These are phyloP conservation scores for Danionella cerebrum DNA, from an alignment of 2,113 vertebrate species.

Conservation along the genomic window DNA sequence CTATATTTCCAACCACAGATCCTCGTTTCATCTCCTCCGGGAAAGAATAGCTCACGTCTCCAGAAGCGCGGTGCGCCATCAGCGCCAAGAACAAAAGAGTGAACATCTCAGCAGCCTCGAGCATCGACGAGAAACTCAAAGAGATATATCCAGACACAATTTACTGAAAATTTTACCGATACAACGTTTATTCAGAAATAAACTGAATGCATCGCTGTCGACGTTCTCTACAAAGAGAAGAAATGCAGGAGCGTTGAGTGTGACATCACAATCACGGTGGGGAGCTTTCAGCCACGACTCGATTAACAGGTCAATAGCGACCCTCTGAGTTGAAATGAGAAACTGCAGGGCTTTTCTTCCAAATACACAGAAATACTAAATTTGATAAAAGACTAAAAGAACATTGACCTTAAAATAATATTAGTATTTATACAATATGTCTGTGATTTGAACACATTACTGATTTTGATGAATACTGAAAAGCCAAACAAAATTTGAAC, in stretches of 20 bases:
- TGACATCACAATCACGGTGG: background rate
- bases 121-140: background rate
- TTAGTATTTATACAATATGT: too few relatives aligned
- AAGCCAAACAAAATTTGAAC: too few relatives aligned
- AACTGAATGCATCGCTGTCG: background rate
- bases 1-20: constrained; percentile 52
- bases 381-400: too few relatives aligned
- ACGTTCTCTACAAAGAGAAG: background rate
- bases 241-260: background rate
- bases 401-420: too few relatives aligned
- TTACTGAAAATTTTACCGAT: background rate
- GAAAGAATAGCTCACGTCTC: constrained; percentile 48
- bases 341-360: background rate
- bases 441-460: too few relatives aligned
- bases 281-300: background rate
- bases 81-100: background rate
- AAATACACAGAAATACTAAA: too few relatives aligned
- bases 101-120: background rate
- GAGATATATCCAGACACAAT: background rate
- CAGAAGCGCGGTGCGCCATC: constrained; percentile 31
- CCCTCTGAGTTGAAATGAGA: constrained; percentile 23
- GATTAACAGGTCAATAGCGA: constrained; percentile 31
- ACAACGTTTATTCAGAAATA: background rate
- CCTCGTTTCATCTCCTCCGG: constrained; percentile 54
- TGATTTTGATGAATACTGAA: too few relatives aligned